phyloP scores from a whole-genome alignment of 2,888 invertebrate genomes.

The Agrilus biguttatus region DNA sequence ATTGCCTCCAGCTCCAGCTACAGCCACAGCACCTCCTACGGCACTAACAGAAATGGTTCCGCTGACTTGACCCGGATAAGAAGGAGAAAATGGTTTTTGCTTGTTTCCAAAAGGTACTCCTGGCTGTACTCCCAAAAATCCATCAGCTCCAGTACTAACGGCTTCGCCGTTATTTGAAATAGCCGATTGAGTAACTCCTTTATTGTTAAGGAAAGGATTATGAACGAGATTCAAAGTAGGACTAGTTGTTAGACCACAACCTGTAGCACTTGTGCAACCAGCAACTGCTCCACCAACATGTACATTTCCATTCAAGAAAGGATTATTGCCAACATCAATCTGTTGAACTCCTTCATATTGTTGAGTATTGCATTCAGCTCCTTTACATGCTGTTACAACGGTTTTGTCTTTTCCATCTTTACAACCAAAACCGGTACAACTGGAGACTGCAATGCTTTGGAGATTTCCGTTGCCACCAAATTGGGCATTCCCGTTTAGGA shows the following conservation, averaged over 20 bases:
- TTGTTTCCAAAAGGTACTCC: constrained; percentile 14
- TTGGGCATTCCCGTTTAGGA: constrained; percentile 15
- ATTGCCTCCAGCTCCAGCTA: not conserved
- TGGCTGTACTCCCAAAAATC: constrained; percentile 29
- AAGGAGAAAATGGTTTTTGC: constrained; percentile 7
- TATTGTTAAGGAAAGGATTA: constrained; percentile 1
- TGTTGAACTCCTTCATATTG: constrained; percentile 5
- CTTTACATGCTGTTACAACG: constrained; percentile 9
- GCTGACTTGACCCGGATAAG: constrained; percentile 1
- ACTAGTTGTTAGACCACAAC: too few species aligned
- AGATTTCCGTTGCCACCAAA: constrained; percentile 12
- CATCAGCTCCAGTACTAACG: constrained; percentile 18
- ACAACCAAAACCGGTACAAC: constrained; percentile 12
- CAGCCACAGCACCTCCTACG: not conserved
- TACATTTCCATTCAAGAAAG: constrained; percentile 18
- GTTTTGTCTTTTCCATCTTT: constrained; percentile 13
- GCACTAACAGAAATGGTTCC: not conserved
- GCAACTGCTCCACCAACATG: constrained; percentile 4
- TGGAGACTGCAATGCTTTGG: constrained; percentile 21
- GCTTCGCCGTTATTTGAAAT: constrained; percentile 21
- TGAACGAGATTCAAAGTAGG: not conserved
- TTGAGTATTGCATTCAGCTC: constrained; percentile 11
- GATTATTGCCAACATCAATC: constrained; percentile 18
- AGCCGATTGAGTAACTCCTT: constrained; percentile 3
- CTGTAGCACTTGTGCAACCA: constrained; percentile 1